Base-by-base conservation (phyloP, 2,888 invertebrate genomes). In the Meteorus colon region DNA sequence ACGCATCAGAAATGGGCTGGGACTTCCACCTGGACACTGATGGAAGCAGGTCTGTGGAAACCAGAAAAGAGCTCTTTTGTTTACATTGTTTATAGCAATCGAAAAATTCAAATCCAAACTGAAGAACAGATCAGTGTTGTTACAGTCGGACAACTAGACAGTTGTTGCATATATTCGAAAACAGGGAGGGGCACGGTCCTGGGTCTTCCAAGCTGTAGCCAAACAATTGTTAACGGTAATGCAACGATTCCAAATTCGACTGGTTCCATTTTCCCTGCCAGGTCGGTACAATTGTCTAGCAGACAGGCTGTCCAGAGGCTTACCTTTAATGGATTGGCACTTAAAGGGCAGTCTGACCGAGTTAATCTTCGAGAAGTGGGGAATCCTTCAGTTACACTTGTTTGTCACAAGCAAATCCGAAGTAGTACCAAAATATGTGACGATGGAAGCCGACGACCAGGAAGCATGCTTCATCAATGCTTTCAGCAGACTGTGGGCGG, bases 401-500 rank as follows among this genome's bases (percentile, higher is more conserved):
- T 75, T 75, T 37, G 75, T 65, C 16, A 71, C 75, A 3, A 75
- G 65, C 6, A n/a, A n/a, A 6, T 75, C 70, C 2, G 24, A 34
- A 14, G 62, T 73, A 2, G 67, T 76, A 10, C 34, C n/a, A 10
- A n/a, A 2, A 31, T 76, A 76, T 16, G 76, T 68, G 34, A 73
- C 73, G 10, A 34, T 34, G 6, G 66, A 76, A 14, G 73, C 68
- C 1, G 27, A n/a, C 67, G 76, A 75, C 24, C 70, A 27, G 14
- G 59, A 66, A 66, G 74, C 76, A 34, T n/a, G 70, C 14, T 81
- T 79, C 63, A 75, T 73, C 76, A 79, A 84, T 59, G 83, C 84
- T 0, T 85, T 85, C 82, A 82, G 82, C 78, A 79, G 77, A 19
- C 62, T 2, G 2, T 84, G 84, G 83, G 14, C 76, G 2, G 84